phyloP scores from a whole-genome alignment of 2,888 invertebrate species.

The Isoperla grammatica region DNA sequence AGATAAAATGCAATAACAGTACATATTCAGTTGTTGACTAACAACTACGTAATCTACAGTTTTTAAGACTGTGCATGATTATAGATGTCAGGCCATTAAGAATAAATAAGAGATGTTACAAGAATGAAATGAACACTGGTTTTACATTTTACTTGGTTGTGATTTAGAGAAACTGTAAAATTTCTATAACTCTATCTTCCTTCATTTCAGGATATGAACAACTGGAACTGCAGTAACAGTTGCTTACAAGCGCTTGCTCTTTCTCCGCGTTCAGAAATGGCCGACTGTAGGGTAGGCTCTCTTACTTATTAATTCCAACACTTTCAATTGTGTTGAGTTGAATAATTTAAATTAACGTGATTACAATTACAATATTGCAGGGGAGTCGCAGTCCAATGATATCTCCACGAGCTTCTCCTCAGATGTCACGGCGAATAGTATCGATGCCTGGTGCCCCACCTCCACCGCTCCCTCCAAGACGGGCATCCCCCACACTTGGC shows the following conservation, averaged over 20 bases:
- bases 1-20: too few relatives aligned
- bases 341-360: neutral
- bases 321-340: constrained; percentile 10
- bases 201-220: constrained; percentile 44
- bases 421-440: constrained; percentile 41
- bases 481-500: constrained; percentile 49
- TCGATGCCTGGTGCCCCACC: constrained; percentile 41
- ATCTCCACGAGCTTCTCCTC: constrained; percentile 55
- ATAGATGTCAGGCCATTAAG: too few relatives aligned
- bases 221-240: constrained; percentile 49
- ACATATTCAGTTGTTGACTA: too few relatives aligned
- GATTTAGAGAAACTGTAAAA: too few relatives aligned
- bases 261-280: constrained; percentile 47
- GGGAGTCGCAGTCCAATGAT: constrained; percentile 51
- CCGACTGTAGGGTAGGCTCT: constrained; percentile 41
- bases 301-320: neutral
- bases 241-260: constrained; percentile 50
- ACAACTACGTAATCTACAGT: too few relatives aligned
- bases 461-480: constrained; percentile 60
- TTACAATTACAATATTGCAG: constrained; percentile 35
- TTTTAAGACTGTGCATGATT: too few relatives aligned
- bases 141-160: too few relatives aligned
- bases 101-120: too few relatives aligned
- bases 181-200: neutral
- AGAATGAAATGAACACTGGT: too few relatives aligned